Evolutionary conservation across 2,888 invertebrate genomes (phyloP), one percentile per base, ranked within the genome.

Genomic region (Tinea trinotella): DNA sequence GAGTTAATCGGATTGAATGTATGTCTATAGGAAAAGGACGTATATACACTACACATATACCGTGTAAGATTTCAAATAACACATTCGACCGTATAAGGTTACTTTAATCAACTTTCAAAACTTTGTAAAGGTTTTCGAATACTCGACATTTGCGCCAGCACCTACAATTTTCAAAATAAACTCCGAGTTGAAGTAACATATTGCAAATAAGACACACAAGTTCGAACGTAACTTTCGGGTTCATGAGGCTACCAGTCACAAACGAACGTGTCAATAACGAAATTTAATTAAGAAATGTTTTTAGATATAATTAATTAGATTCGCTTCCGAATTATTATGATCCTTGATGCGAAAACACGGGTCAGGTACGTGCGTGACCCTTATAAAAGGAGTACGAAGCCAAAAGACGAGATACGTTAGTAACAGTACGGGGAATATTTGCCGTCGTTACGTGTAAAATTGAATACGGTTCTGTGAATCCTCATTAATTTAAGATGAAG

Each of bases 401-500:
- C 50, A 50, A 50, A 50, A 50, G 22, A 50, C 24, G 22, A 18
- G 15, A 40, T 40, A 40, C 40, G 6, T 40, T 40, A 40, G 40
- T 40, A 40, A 40, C 10, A 48, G n/a, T 5, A 50, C 70, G 65
- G 81, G 79, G 71, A 81, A 82, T 77, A 76, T 78, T 77, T 76
- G 72, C 72, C 70, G 74, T 76, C 76, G 71, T 76, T 75, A 74
- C 74, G 74, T 79, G 76, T 79, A 78, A 81, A 78, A 80, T 80
- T 78, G 78, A 76, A 82, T 79, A 83, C 74, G 74, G 74, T 68
- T 67, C 70, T 64, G 70, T 71, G 78, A 72, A 74, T 77, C 74
- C 78, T 82, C 80, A 81, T 83, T 85, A 84, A 83, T 83, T 82
- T 81, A 78, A 77, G 77, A 83, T 76, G 83, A 73, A 77, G 76